A percentile compares a stretch with the other conserved stretches of the same genome.
phyloP scores from a whole-genome alignment of 2,797 vertebrate genomes.

The Coranthus polyacanthus region DNA sequence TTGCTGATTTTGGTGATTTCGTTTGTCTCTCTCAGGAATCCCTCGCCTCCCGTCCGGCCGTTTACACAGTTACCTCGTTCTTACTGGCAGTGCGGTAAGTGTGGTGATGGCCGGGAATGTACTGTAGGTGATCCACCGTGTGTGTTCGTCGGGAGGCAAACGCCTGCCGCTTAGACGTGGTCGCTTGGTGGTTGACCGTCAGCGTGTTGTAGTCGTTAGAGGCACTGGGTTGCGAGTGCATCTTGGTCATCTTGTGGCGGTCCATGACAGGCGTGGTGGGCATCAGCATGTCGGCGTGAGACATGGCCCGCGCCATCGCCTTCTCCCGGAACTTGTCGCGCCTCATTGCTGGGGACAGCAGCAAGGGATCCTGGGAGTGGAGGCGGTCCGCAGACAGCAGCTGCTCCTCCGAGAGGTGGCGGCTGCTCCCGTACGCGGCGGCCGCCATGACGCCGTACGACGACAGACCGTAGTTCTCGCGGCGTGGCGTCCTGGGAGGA shows the following conservation, averaged over 20 bases:
- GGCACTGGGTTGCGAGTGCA: slow-evolving; percentile 96
- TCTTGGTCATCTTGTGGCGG: slow-evolving; percentile 96
- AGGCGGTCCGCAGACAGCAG: slow-evolving; percentile 94
- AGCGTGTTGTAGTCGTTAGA: slow-evolving; percentile 94
- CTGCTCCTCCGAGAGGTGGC: slow-evolving; percentile 94
- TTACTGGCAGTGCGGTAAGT: slow-evolving; percentile 97
- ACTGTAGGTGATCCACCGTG: slow-evolving; percentile 97
- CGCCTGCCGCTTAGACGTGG: slow-evolving; percentile 93
- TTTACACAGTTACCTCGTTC: slow-evolving; percentile 99
- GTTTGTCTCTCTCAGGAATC: slow-evolving; percentile 24
- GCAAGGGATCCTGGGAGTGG: slow-evolving; percentile 96
- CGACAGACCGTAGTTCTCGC: slow-evolving; percentile 74
- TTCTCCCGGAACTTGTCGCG: slow-evolving; percentile 90
- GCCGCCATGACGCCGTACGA: slow-evolving; percentile 72
- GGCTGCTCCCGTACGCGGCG: slow-evolving; percentile 82
- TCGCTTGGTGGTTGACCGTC: slow-evolving; percentile 86
- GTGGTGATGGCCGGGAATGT: slow-evolving; percentile 92
- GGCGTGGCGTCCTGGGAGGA: slow-evolving; percentile 87
- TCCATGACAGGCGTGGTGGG: slow-evolving; percentile 93
- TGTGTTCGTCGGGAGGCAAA: slow-evolving; percentile 96
- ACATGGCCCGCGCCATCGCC: slow-evolving; percentile 93
- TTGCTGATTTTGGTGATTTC: slow-evolving; percentile 32
- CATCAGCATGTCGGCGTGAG: slow-evolving; percentile 95
- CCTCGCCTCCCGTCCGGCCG: slow-evolving; percentile 5
- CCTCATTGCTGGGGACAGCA: slow-evolving; percentile 94